A percentile compares a stretch with the other conserved stretches of the same genome.
Conservation (phyloP, 2,797 vertebrate species). For the Crocidura indochinensis region DNA sequence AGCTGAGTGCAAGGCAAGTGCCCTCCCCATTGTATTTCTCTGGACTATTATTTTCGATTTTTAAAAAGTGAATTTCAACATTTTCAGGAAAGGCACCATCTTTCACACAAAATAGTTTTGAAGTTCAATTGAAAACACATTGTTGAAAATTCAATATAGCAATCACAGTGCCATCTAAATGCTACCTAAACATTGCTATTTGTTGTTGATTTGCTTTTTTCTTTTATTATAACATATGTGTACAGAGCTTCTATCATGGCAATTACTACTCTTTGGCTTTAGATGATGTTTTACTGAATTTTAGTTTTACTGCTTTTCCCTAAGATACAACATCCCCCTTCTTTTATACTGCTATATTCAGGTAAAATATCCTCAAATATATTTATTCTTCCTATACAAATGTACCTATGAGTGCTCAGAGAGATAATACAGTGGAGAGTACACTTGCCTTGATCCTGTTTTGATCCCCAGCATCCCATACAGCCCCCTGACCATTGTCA, state of each 20-base stretch:
- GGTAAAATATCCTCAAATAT: conserved; percentile 28
- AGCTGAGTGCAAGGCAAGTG: too few species aligned
- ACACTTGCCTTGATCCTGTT: too few species aligned
- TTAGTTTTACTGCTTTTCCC: neutral
- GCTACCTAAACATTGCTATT: neutral
- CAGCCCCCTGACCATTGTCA: too few species aligned
- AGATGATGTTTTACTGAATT: neutral
- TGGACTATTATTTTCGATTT: neutral
- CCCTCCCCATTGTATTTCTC: too few species aligned
- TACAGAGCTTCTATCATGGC: neutral
- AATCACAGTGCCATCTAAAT: neutral
- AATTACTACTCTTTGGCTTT: conserved; percentile 15
- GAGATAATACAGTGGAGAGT: too few species aligned
- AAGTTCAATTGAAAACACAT: conserved; percentile 43
- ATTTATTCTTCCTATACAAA: neutral
- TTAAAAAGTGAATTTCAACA: conserved; percentile 59
- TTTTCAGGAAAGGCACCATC: conserved; percentile 35
- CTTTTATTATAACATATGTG: neutral
- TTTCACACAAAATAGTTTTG: conserved; percentile 6
- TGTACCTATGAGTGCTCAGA: too few species aligned
- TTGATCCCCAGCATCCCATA: too few species aligned
- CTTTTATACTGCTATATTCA: neutral
- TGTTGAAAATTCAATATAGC: conserved; percentile 23
- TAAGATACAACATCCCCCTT: conserved; percentile 3
- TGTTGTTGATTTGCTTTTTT: neutral